Evolutionary conservation across 2,888 invertebrate species (phyloP), one percentile per base, ranked within the genome.

Genomic region (Minunthozetes semirufus): DNA sequence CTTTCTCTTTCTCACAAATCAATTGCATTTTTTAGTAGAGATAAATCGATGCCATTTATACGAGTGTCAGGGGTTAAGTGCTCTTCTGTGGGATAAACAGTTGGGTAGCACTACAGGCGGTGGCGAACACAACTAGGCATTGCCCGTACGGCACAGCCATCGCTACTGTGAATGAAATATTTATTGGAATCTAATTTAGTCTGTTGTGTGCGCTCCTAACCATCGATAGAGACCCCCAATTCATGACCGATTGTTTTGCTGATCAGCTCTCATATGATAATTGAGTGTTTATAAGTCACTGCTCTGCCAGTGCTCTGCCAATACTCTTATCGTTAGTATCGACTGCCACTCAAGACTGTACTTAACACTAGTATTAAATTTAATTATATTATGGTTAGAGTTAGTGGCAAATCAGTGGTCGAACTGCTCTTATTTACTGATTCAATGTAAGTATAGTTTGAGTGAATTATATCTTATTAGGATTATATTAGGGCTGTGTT

Each of bases 81-180:
- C 70, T 42, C 46, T 70, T 70, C 70, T 70, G 48, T 70, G 70
- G 48, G 70, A 70, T 70, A 70, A 70, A 70, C 70, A 70, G 70
- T 70, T 70, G 70, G 70, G 38, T 70, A 70, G 42, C 70, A 48
- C 70, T 46, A 70, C 70, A 48, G 70, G 70, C 48, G 70, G 70
- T 70, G 25, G 46, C 46, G 48, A 70, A 70, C 11, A 42, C 42
- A 42, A 42, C 42, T 42, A 42, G 11, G 13, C 46, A 46, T 19
- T 15, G 70, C 42, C 15, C 46, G 22, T 70, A 46, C 42, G 25
- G 46, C 22, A 38, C 66, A 27, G 8, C 48, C 19, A 59, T 59
- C 46, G 70, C 70, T 48, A 70, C 70, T 70, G 38, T 29, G 48
- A 42, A 70, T 42, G 42, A 48, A 70, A 42, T 25, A 25, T 70